Evolutionary conservation across 2,113 vertebrate genomes (phyloP), one percentile per base, ranked within the genome.

Genomic region (Hyperopisus bebe): DNA sequence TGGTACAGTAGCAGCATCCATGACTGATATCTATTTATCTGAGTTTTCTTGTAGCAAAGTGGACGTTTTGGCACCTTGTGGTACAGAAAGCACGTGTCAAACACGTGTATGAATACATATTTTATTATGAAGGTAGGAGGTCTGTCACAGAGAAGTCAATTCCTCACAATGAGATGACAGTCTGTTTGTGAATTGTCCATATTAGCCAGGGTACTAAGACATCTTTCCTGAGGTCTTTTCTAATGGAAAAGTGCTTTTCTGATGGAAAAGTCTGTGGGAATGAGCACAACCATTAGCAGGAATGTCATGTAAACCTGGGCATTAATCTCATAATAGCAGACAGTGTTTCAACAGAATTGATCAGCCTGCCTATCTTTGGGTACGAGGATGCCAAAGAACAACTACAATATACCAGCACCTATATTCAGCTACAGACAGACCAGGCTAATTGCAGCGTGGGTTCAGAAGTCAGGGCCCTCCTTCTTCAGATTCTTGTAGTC

Each of bases 401-500:
- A 51, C 51, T 44, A 46, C 58, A 27, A 62, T 51, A 10, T 19
- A 85, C 8, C 5, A 44, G 51, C 39, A 58, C 35, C 39, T 31
- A 24, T 3, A 21, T 46, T 58, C 13, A 62, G 13, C n/a, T 48
- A 89, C 66, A 85, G 50, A 74, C 53, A 55, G 55, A n/a, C 51
- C 3, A 17, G 31, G 35, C 21, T 66, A 44, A 24, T 47, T n/a
- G 85, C 1, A 0, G 4, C 4, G 1, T 74, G 24, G 19, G 50
- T 88, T 97, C 94, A 99, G 94, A 97, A 99, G 13, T 97, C 95
- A 0, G 97, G 97, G 2, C 98, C 96, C 0, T 98, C 97, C 91
- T 98, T 98, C 97, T 99, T 98, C 93, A 98, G 95, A 90, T 94
- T 97, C 94, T 98, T 97, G 92, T 98, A 98, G 94, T 98, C 97